Conservation (phyloP, 2,113 vertebrate species). For the Varanus komodoensis region DNA sequence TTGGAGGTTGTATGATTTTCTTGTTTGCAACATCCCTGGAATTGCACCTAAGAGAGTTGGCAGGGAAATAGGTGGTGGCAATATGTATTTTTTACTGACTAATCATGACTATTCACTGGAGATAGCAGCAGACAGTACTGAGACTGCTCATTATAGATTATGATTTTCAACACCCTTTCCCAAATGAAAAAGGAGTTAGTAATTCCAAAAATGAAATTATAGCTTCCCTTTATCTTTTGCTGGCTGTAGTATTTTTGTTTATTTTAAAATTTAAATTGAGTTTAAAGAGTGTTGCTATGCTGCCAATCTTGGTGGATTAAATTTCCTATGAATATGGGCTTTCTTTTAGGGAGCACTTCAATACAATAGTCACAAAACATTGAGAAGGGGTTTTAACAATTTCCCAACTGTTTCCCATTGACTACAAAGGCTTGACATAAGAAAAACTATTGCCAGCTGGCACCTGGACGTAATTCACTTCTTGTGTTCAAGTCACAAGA, state of each 20-base stretch:
- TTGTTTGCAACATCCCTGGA: no score
- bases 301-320: not conserved
- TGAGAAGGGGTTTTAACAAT: not conserved
- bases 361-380: not conserved
- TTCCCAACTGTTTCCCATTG: not conserved
- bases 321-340: not conserved
- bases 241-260: not conserved
- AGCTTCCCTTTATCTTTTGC: not conserved
- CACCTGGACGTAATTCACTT: not conserved
- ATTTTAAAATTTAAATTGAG: not conserved
- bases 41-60: not conserved
- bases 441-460: not conserved
- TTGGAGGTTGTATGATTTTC: no score
- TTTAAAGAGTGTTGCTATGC: not conserved
- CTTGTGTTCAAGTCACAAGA: not conserved
- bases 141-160: not conserved
- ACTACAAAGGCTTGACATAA: not conserved
- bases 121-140: not conserved
- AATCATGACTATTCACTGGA: not conserved
- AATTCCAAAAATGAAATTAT: conserved; percentile 14
- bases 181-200: not conserved
- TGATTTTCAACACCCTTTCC: not conserved
- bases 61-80: not conserved
- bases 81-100: not conserved
- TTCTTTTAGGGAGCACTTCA: conserved; percentile 42